Base-by-base conservation (phyloP, 2,888 invertebrate species). In the Nebria brevicollis region DNA sequence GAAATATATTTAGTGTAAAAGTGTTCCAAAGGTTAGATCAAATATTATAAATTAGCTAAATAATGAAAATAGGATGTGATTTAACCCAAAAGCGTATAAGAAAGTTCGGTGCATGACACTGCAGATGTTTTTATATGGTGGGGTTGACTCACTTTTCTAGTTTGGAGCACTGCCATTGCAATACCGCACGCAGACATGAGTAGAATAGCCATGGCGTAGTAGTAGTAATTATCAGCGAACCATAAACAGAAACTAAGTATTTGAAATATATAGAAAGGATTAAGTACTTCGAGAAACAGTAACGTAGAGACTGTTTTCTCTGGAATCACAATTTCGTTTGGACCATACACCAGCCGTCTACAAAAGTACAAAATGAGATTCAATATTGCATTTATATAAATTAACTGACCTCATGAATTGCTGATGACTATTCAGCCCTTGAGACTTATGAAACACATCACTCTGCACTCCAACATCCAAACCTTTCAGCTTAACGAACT, bases 221-320 rank as follows among this genome's bases (percentile, higher is more conserved):
- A 96, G 86, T 95, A 94, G 87, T 98, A 98, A 82, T 96, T 93
- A 87, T 98, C 98, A 5, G 94, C 91, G 81, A 96, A 93, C 98
- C 98, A 98, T 77, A 98, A 92, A 10, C 93, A 91, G 83, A 96
- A 95, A 73, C 97, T 97, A 89, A 97, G 96, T 84, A 97, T 88
- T 93, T 98, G 98, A 91, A 98, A 98, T 86, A 98, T 94, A 90
- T 98, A 98, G 90, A 98, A 98, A 3, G 98, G 98, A 89, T 97
- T 97, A 85, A 98, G 92, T 64, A 95, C 94, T 89, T 97, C 97
- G 83, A 96, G 90, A 66, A 95, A 92, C 0, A 97, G 90, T 13
- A 97, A 90, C 0, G 93, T 93, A 82, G 93, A 86, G 72, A 96
- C 90, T 75, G 94, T 92, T 86, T 94, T 93, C 75, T 96, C 93